Percentiles rank a stretch among this genome's conserved stretches.
Evolutionary conservation across 2,797 vertebrate genomes (phyloP).

Genomic region (Halcyon smyrnensis): DNA sequence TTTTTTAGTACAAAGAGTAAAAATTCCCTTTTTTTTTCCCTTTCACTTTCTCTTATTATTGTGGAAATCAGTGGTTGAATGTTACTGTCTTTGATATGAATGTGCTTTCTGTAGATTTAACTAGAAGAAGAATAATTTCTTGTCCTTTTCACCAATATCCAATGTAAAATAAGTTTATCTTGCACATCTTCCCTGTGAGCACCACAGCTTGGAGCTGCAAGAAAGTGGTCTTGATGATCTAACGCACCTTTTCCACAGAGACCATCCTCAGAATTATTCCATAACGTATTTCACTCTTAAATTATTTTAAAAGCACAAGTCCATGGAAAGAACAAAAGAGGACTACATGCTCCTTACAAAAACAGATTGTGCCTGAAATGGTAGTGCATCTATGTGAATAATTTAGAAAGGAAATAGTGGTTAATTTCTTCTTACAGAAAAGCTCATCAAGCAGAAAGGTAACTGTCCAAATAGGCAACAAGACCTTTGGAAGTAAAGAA

Average conservation of each 20-base stretch:
- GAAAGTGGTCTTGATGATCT: background rate
- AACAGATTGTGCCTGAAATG: background rate
- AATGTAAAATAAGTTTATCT: background rate
- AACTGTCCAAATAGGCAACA: background rate
- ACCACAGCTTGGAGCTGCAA: background rate
- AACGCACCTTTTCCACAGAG: conserved; percentile 11
- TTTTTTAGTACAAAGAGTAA: background rate
- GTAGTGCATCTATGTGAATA: background rate
- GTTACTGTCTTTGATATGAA: background rate
- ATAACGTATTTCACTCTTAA: conserved; percentile 15
- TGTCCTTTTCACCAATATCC: background rate
- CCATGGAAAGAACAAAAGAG: background rate
- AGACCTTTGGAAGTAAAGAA: background rate
- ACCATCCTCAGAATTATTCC: background rate
- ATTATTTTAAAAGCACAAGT: conserved; percentile 12
- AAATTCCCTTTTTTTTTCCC: background rate
- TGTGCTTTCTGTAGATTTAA: background rate
- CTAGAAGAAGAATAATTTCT: background rate
- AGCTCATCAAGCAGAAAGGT: background rate
- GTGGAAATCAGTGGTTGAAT: background rate
- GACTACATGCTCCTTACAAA: background rate
- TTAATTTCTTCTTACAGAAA: background rate
- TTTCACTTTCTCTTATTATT: conserved; percentile 10
- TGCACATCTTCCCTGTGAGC: background rate
- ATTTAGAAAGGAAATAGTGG: background rate